Evolutionary conservation across 30 jellyfish, hydroid and myxozoan genomes (phyloP).

Genomic region (Cassiopea xamachana): DNA sequence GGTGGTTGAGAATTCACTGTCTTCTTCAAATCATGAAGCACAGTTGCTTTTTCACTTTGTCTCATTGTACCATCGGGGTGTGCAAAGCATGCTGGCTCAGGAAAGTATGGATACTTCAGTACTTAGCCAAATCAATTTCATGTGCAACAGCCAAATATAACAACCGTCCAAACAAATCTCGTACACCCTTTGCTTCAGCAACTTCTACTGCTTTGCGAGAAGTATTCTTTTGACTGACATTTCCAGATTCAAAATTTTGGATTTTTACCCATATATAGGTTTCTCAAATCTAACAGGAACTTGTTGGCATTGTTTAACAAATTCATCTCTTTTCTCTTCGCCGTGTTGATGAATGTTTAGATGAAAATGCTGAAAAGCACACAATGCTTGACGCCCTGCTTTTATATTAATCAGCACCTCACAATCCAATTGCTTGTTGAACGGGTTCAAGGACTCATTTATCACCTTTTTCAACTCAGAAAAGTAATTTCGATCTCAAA

Average conservation of each 20-base stretch:
- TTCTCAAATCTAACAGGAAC: conserved; percentile 9
- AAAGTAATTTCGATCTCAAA: conserved; percentile 13
- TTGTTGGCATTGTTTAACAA: conserved; percentile 22
- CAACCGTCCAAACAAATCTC: neutral
- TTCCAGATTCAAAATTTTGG: conserved; percentile 5
- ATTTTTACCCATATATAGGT: neutral
- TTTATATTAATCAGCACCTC: conserved; percentile 10
- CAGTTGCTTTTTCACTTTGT: conserved; percentile 28
- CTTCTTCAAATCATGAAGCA: conserved; percentile 21
- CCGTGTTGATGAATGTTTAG: neutral
- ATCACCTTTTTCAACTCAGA: conserved; percentile 8
- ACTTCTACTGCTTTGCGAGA: conserved; percentile 15
- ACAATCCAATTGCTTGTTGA: conserved; percentile 3
- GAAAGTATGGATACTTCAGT: conserved; percentile 19
- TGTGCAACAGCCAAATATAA: conserved; percentile 12
- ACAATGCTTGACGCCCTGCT: conserved; percentile 20
- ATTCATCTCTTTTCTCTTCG: conserved; percentile 34
- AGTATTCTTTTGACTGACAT: neutral
- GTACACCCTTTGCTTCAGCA: neutral
- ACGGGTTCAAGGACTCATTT: conserved; percentile 11
- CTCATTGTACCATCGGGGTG: conserved; percentile 50
- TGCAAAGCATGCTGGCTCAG: conserved; percentile 44
- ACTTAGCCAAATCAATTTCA: conserved; percentile 50
- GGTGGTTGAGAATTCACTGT: conserved; percentile 18
- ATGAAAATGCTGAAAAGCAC: neutral